Conservation (phyloP, 2,888 invertebrate genomes). For the Drosophila nigritarsus region DNA sequence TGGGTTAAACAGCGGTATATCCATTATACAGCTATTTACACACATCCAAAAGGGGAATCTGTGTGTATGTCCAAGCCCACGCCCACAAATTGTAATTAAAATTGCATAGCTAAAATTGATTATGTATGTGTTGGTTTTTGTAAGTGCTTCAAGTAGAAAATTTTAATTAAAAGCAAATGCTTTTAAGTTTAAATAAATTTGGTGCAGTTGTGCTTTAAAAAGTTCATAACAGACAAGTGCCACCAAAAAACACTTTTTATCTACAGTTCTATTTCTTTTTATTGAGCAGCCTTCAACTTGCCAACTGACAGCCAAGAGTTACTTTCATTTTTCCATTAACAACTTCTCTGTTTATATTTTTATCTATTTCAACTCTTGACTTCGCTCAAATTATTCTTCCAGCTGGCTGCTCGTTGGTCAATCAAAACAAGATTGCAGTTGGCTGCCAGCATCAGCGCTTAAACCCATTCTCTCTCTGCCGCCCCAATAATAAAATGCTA, state of each 20-base stretch:
- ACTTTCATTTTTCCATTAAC: conserved; percentile 54
- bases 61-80: conserved; percentile 63
- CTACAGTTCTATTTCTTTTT: conserved; percentile 9
- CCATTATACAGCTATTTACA: conserved; percentile 73
- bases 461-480: too few species aligned
- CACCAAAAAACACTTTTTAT: conserved; percentile 33
- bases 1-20: conserved; percentile 37
- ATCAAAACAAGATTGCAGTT: conserved; percentile 62
- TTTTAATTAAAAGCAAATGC: conserved; percentile 80
- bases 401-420: conserved; percentile 31
- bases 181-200: conserved; percentile 69
- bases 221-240: conserved; percentile 14
- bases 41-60: conserved; percentile 25
- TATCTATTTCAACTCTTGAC: conserved; percentile 29
- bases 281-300: conserved; percentile 65
- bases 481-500: conserved; percentile 24
- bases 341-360: not conserved
- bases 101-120: conserved; percentile 79
- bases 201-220: conserved; percentile 43
- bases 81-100: conserved; percentile 79
- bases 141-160: conserved; percentile 72
- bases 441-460: conserved; percentile 1
- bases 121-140: conserved; percentile 68
- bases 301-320: conserved; percentile 73
- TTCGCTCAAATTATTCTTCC: conserved; percentile 31